Evolutionary conservation across 2,113 vertebrate genomes (phyloP), one percentile per base, ranked within the genome.

Genomic region (Ranitomeya imitator): DNA sequence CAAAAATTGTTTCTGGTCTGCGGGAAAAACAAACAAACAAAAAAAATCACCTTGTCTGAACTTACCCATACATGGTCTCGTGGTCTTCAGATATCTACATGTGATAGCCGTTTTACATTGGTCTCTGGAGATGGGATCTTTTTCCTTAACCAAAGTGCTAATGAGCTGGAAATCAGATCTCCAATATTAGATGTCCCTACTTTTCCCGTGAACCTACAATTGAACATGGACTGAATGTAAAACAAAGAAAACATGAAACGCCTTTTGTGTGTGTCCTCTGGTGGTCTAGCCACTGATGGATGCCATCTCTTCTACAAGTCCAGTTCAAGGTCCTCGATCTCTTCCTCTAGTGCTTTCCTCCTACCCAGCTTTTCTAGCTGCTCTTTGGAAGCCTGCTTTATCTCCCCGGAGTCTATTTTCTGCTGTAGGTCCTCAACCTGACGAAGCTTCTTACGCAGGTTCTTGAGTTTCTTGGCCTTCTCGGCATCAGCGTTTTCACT

Each of bases 351-450:
- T 0, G 91, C 94, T 91, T 93, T 91, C 52, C 94, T 94, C 60
- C 98, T 92, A 0, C 93, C 94, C 80, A 99, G 93, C 93, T 99
- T 99, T 90, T 99, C 97, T 90, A 96, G 90, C 93, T 99, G 98
- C 94, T 99, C 98, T 84, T 92, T 95, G 45, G 96, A 97, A 0
- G 94, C 96, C 91, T 96, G 95, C 83, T 93, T 95, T 61, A 98
- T 93, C 89, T 97, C 96, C 59, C 98, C 98, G 0, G 94, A 94
- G 93, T 96, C 95, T 90, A 99, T 90, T 91, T 97, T 96, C 85
- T 96, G 96, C 93, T 97, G 96, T 91, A 99, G 90, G 15, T 99
- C 97, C 90, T 98, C 96, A 11, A 97, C 95, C 92, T 99, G 97
- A 11, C 97, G 95, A 90, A 99, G 94, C 93, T 99, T 99, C 95